These are phyloP conservation scores for Nilaparvata lugens DNA, from an alignment of 1,140 invertebrate species.

Conservation along the genomic window DNA sequence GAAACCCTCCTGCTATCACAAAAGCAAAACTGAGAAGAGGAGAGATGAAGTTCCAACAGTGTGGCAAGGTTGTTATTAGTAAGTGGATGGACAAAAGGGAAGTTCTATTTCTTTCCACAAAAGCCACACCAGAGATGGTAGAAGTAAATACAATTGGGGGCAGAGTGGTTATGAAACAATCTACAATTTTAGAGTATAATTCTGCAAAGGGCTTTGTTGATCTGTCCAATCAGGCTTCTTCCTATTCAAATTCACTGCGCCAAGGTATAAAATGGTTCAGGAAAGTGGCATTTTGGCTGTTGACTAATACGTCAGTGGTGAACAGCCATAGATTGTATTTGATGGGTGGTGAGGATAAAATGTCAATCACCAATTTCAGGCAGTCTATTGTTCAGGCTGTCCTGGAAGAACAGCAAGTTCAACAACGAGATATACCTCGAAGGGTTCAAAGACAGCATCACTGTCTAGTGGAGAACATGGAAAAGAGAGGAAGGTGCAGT, in stretches of 20 bases:
- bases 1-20: slow-evolving; percentile 6
- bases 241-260: neutral
- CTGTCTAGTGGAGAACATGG: too few species aligned
- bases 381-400: too few species aligned
- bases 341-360: slow-evolving; percentile 12
- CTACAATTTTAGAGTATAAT: slow-evolving; percentile 28
- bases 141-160: slow-evolving; percentile 25
- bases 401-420: too few species aligned
- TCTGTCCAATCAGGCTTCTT: neutral
- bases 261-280: neutral
- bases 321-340: neutral
- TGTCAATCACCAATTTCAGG: slow-evolving; percentile 8
- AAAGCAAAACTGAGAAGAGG: slow-evolving; percentile 11
- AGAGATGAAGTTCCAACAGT: slow-evolving; percentile 3
- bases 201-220: slow-evolving; percentile 26
- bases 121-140: slow-evolving; percentile 31
- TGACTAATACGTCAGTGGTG: neutral
- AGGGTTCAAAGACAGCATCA: too few species aligned
- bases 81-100: slow-evolving; percentile 11
- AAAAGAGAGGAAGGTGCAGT: too few species aligned
- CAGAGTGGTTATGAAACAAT: slow-evolving; percentile 36
- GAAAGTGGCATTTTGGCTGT: neutral
- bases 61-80: slow-evolving; percentile 2
- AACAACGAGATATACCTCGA: too few species aligned
- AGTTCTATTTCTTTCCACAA: slow-evolving; percentile 11